A percentile compares a stretch with the other conserved stretches of the same genome.
Evolutionary conservation across 2,113 vertebrate species (phyloP).

Genomic region (Nerophis ophidion): DNA sequence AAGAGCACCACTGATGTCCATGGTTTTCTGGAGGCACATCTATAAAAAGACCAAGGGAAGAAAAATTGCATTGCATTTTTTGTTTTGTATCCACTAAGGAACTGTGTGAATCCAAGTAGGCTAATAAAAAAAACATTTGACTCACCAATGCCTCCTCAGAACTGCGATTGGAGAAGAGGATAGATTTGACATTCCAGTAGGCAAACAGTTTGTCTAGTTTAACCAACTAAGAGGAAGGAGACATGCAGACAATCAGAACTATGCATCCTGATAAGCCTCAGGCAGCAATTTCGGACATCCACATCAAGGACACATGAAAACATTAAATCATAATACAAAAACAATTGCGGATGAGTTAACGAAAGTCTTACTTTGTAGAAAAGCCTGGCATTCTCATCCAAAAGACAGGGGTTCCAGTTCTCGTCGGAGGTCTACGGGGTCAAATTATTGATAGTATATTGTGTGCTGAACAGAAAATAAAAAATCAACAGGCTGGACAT

Average conservation of each 20-base stretch:
- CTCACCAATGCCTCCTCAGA: slow-evolving; percentile 84
- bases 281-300: neutral
- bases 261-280: neutral
- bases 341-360: too few relatives aligned
- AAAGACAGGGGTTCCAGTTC: slow-evolving; percentile 88
- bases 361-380: slow-evolving; percentile 85
- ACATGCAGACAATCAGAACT: slow-evolving; percentile 17
- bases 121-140: slow-evolving; percentile 15
- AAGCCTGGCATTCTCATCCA: slow-evolving; percentile 86
- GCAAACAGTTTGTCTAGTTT: slow-evolving; percentile 91
- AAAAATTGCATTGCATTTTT: slow-evolving; percentile 2
- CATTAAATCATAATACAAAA: neutral
- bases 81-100: neutral
- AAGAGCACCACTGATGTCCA: slow-evolving; percentile 67
- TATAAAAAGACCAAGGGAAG: slow-evolving; percentile 47
- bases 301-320: neutral
- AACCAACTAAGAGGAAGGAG: slow-evolving; percentile 77
- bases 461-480: neutral
- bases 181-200: slow-evolving; percentile 94
- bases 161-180: slow-evolving; percentile 81
- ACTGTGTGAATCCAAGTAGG: neutral
- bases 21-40: slow-evolving; percentile 77
- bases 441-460: slow-evolving; percentile 6
- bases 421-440: slow-evolving; percentile 84
- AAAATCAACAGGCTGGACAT: neutral